A percentile compares a stretch with the other conserved stretches of the same genome.
Evolutionary conservation across 2,113 vertebrate genomes (phyloP).

Genomic region (Ramphastos sulfuratus): DNA sequence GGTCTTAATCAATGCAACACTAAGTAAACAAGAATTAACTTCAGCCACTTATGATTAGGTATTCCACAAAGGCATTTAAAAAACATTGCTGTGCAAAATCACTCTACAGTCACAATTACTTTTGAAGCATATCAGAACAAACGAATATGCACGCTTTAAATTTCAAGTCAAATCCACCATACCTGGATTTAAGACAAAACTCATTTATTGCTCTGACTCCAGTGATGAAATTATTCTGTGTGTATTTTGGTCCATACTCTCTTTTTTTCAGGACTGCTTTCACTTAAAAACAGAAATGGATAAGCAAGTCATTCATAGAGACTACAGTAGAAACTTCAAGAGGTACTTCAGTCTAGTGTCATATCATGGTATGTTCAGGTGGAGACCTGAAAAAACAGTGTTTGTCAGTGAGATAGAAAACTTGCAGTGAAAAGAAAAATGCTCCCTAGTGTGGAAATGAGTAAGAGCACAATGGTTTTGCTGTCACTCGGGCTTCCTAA

Average conservation of each 20-base stretch:
- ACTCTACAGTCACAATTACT: neutral
- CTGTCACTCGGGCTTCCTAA: neutral
- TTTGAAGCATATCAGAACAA: neutral
- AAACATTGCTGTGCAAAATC: neutral
- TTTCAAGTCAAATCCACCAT: constrained; percentile 3
- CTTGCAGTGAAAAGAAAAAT: neutral
- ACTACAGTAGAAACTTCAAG: neutral
- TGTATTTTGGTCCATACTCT: constrained; percentile 95
- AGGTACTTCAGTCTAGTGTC: neutral
- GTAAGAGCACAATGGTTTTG: neutral
- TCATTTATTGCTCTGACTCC: constrained; percentile 98
- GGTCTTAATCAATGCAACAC: neutral
- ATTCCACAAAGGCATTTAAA: neutral
- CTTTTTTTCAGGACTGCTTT: constrained; percentile 97
- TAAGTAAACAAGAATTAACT: neutral
- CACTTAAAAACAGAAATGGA: constrained; percentile 76
- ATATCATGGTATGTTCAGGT: neutral
- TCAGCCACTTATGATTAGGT: neutral
- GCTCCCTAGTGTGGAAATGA: neutral
- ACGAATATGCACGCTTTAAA: neutral
- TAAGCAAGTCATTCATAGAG: neutral
- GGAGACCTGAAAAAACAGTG: neutral
- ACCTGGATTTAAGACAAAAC: constrained; percentile 98
- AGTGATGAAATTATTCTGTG: constrained; percentile 98
- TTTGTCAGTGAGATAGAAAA: neutral